A percentile compares a stretch with the other conserved stretches of the same genome.
phyloP scores from a whole-genome alignment of 2,888 invertebrate species.

The Plutella xylostella region DNA sequence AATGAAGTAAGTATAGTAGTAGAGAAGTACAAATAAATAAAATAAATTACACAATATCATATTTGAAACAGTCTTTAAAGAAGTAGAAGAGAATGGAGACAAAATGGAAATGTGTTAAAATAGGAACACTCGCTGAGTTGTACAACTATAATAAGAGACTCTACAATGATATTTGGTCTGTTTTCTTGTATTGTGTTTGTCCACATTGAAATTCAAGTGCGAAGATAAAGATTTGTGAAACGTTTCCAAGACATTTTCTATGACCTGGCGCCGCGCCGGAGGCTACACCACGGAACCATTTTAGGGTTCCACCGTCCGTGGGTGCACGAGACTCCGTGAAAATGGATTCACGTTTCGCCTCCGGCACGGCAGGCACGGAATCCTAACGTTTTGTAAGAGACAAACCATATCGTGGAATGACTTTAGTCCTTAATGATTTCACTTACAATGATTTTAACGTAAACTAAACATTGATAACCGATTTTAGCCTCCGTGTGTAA shows the following conservation, averaged over 20 bases:
- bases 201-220: background rate
- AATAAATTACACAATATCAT: conserved; percentile 51
- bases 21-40: conserved; percentile 60
- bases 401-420: conserved; percentile 53
- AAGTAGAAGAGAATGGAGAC: conserved; percentile 38
- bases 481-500: conserved; percentile 8
- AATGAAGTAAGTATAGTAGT: conserved; percentile 44
- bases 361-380: no score
- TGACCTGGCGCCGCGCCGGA: no score
- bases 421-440: conserved; percentile 25
- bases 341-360: no score
- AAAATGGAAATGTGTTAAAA: conserved; percentile 48
- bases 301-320: no score
- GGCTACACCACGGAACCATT: no score
- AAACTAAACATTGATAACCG: conserved; percentile 1
- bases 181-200: conserved; percentile 14
- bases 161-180: conserved; percentile 44
- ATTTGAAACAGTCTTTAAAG: conserved; percentile 60
- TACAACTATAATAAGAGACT: conserved; percentile 29
- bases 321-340: no score
- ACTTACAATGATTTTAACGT: background rate
- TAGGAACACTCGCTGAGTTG: conserved; percentile 51
- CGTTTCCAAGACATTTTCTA: no score
- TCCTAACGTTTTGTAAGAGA: no score
- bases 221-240: no score